These are phyloP conservation scores for Leptodactylus fuscus DNA, from an alignment of 2,113 vertebrate species.

Conservation along the genomic window DNA sequence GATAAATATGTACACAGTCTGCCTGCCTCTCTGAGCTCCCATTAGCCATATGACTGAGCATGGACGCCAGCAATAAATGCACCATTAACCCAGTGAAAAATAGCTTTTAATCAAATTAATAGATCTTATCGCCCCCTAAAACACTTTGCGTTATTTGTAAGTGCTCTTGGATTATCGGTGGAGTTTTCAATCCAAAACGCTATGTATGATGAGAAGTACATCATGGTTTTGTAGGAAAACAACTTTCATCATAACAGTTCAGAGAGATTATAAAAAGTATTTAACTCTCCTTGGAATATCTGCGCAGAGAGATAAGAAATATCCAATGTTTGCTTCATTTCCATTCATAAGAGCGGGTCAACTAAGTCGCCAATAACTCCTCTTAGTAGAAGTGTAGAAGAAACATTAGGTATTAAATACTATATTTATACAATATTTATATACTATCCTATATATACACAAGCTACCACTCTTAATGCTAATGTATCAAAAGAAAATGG, in stretches of 20 bases:
- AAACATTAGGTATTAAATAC: neutral
- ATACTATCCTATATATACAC: too few relatives aligned
- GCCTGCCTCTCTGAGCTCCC: slow-evolving; percentile 51
- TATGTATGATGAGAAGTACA: slow-evolving; percentile 57
- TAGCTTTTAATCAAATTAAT: slow-evolving; percentile 58
- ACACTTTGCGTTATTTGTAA: neutral
- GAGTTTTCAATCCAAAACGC: slow-evolving; percentile 26
- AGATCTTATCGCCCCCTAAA: slow-evolving; percentile 61
- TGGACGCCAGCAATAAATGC: slow-evolving; percentile 50
- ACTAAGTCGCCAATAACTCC: neutral
- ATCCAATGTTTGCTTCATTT: slow-evolving; percentile 9
- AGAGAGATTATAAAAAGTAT: slow-evolving; percentile 57
- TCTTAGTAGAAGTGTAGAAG: neutral
- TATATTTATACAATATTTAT: too few relatives aligned
- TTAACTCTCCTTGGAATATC: slow-evolving; percentile 50
- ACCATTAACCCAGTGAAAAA: slow-evolving; percentile 59
- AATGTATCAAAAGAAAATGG: too few relatives aligned
- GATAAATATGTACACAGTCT: slow-evolving; percentile 63
- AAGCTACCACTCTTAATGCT: too few relatives aligned
- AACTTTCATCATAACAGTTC: slow-evolving; percentile 51
- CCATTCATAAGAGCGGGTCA: slow-evolving; percentile 11
- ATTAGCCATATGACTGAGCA: slow-evolving; percentile 61
- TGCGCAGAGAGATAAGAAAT: slow-evolving; percentile 54
- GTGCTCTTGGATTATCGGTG: slow-evolving; percentile 44
- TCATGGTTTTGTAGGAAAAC: slow-evolving; percentile 31